Evolutionary conservation across 2,113 vertebrate genomes (phyloP), one percentile per base, ranked within the genome.

Genomic region (Strigops habroptila): DNA sequence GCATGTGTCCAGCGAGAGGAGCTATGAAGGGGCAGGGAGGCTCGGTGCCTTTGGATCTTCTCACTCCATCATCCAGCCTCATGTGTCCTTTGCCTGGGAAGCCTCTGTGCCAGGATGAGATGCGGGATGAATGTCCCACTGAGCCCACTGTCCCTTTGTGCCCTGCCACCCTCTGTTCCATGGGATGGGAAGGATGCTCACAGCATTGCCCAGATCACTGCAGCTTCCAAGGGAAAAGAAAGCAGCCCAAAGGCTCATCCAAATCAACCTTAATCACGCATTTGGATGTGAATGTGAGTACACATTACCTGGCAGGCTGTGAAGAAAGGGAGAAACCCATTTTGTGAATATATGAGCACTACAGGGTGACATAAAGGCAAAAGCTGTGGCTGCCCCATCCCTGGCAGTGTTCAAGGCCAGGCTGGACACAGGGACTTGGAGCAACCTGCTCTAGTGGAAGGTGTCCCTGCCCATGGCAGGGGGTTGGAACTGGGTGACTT

Each of bases 1-100:
- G 6, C 82, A 27, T 0, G 0, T 44, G 14, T 46, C 33, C 70
- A 51, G 17, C 1, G 1, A 75, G 46, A 2, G 1, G 35, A 74
- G 35, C 21, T 5, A 2, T 0, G 4, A 37, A 37, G 27, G 55
- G 16, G 25, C 57, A 51, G 37, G 25, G 60, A 53, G 28, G 24
- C 24, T 95, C 22, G 0, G 48, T 33, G 49, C 10, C 12, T 64
- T 71, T 30, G 43, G 35, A 37, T 78, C 33, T 15, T 17, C 4
- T 1, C 67, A 19, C 3, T 1, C 15, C 4, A 0, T 10, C 35
- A 41, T 14, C 46, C 75, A 64, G 27, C 46, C 48, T 33, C 13
- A 0, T 1, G 9, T 75, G 27, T 8, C 24, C 71, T 69, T 46
- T 33, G 6, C 62, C 18, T 33, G 23, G 14, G 60, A 25, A 74